A percentile compares a stretch with the other conserved stretches of the same genome.
phyloP scores from a whole-genome alignment of 92 coral and sea anemone species.

The Diadumene lineata region DNA sequence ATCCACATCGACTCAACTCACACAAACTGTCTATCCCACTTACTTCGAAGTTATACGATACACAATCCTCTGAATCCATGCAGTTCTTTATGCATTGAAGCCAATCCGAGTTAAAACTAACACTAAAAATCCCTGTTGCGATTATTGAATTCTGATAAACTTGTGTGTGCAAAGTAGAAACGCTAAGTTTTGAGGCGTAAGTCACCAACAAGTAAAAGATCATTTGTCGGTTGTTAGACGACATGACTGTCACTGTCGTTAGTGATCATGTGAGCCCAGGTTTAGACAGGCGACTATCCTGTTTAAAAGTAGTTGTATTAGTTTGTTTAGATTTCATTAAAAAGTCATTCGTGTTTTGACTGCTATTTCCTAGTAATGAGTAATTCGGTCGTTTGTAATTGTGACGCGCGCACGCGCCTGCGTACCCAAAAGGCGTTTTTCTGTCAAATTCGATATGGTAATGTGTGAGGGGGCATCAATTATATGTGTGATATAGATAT shows the following conservation, averaged over 20 bases:
- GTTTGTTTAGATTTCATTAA: constrained; percentile 28
- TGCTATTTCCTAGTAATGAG: constrained; percentile 18
- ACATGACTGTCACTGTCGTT: neutral
- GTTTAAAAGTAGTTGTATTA: neutral
- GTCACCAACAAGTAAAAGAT: neutral
- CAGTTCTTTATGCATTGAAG: constrained; percentile 15
- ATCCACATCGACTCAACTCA: constrained; percentile 22
- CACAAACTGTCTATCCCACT: neutral
- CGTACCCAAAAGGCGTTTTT: neutral
- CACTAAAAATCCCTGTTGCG: constrained; percentile 7
- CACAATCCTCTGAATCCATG: neutral
- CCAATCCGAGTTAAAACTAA: constrained; percentile 1
- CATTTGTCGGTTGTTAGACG: neutral
- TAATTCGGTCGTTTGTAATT: neutral
- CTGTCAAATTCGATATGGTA: no score
- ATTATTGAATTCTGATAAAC: constrained; percentile 6
- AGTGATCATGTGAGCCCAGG: neutral
- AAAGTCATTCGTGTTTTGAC: constrained; percentile 6
- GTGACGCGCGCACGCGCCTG: neutral
- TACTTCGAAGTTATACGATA: constrained; percentile 13
- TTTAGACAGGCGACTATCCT: neutral
- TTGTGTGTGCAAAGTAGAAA: neutral
- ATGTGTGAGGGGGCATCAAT: no score
- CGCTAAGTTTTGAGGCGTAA: neutral
- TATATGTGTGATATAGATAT: no score